phyloP scores from a whole-genome alignment of 23 tunicate species.

The Ascidia mentula region DNA sequence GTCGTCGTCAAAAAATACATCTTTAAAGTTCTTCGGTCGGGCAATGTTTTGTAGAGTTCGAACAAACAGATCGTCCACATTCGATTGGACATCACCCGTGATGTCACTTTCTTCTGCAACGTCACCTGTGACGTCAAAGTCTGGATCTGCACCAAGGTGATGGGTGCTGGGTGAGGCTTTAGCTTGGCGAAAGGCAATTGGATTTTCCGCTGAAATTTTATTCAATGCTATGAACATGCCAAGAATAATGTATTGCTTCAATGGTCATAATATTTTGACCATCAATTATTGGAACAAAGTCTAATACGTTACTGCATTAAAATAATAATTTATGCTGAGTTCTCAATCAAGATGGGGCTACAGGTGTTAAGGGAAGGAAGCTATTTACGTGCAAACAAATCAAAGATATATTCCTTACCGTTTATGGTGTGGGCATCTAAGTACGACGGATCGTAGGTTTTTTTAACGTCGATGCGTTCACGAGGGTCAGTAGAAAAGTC shows the following conservation, averaged over 20 bases:
- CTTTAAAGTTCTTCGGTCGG: slow-evolving; percentile 57
- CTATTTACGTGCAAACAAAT: too few relatives aligned
- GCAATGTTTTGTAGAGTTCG: slow-evolving; percentile 32
- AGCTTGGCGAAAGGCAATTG: background rate
- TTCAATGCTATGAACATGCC: too few relatives aligned
- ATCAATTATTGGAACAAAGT: too few relatives aligned
- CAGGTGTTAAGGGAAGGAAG: background rate
- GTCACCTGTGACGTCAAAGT: slow-evolving; percentile 12
- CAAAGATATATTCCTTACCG: background rate
- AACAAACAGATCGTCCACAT: slow-evolving; percentile 6
- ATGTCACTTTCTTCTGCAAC: slow-evolving; percentile 1
- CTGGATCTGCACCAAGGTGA: background rate
- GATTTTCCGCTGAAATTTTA: background rate
- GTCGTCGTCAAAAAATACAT: slow-evolving; percentile 67
- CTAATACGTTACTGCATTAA: too few relatives aligned
- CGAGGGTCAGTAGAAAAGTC: background rate
- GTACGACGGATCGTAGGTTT: background rate
- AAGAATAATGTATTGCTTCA: too few relatives aligned
- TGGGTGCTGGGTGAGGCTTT: background rate
- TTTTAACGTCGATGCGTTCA: background rate
- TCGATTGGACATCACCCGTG: background rate
- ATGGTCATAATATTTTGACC: too few relatives aligned
- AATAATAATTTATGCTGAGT: background rate
- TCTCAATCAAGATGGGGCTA: background rate
- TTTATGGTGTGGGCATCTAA: slow-evolving; percentile 2